Percentiles rank a stretch among this genome's conserved stretches.
Evolutionary conservation across 1,140 invertebrate genomes (phyloP).

Genomic region (Brachionus asplanchnoidis): DNA sequence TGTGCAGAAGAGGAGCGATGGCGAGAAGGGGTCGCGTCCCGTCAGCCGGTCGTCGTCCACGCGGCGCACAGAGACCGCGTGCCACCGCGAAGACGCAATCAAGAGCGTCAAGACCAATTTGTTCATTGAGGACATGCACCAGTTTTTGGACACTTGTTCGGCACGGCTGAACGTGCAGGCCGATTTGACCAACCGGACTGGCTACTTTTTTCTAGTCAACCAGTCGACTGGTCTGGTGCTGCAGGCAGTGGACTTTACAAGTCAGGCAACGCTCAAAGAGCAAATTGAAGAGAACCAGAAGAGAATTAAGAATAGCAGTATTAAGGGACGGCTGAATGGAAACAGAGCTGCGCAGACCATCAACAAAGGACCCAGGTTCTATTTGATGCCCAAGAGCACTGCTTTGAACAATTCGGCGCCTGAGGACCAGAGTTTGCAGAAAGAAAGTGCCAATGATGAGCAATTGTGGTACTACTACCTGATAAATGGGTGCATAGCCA

Average conservation of each 20-base stretch:
- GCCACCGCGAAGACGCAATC: neutral
- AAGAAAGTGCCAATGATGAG: slow-evolving; percentile 26
- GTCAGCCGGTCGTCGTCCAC: neutral
- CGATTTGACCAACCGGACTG: slow-evolving; percentile 4
- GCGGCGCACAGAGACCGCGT: neutral
- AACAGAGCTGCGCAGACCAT: neutral
- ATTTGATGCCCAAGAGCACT: slow-evolving; percentile 32
- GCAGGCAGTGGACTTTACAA: slow-evolving; percentile 34
- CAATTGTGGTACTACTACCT: slow-evolving; percentile 40
- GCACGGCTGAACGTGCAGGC: neutral
- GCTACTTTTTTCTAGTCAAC: slow-evolving; percentile 38
- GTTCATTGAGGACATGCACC: neutral
- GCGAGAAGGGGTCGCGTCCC: neutral
- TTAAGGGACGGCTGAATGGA: neutral
- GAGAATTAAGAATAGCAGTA: neutral
- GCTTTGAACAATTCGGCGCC: neutral
- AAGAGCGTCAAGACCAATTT: neutral
- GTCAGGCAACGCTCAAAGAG: neutral
- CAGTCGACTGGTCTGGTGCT: slow-evolving; percentile 33
- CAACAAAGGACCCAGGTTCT: slow-evolving; percentile 35
- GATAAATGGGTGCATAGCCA: slow-evolving; percentile 36
- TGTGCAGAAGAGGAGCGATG: neutral
- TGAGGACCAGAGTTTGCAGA: neutral
- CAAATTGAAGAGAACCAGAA: slow-evolving; percentile 38
- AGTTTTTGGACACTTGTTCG: neutral